These are phyloP conservation scores for Formicarius rufipectus DNA, from an alignment of 2,113 vertebrate genomes.

Conservation along the genomic window DNA sequence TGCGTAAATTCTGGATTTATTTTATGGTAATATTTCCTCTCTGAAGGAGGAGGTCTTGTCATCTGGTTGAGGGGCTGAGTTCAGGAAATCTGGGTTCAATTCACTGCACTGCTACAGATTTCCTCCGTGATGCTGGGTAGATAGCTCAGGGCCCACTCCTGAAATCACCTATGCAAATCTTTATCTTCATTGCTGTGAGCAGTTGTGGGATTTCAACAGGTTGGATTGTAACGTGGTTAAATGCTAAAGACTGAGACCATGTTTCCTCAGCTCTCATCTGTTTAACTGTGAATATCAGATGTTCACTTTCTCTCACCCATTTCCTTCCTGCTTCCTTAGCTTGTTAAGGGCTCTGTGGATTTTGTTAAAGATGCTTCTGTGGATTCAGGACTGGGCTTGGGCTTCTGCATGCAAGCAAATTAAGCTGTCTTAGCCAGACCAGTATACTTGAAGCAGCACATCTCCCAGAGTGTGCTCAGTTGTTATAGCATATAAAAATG, in stretches of 20 bases:
- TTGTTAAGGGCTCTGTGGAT: too few relatives aligned
- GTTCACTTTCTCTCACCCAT: not conserved
- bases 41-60: not conserved
- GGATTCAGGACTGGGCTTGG: not conserved
- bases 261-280: not conserved
- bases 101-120: not conserved
- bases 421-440: not conserved
- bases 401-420: not conserved
- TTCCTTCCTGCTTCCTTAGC: not conserved
- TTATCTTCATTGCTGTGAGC: not conserved
- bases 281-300: not conserved
- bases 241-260: not conserved
- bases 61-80: not conserved
- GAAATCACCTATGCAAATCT: not conserved
- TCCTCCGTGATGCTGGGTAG: fast-evolving
- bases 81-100: not conserved
- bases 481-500: not conserved
- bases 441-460: not conserved
- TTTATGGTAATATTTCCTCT: not conserved
- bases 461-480: not conserved
- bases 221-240: not conserved
- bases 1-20: not conserved
- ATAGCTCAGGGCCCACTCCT: not conserved
- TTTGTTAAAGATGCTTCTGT: too few relatives aligned
- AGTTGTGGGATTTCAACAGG: not conserved